These are phyloP conservation scores for chimpanzee (Pan troglodytes) DNA, from an alignment of 2,113 vertebrate species.

Conservation along the genomic window DNA sequence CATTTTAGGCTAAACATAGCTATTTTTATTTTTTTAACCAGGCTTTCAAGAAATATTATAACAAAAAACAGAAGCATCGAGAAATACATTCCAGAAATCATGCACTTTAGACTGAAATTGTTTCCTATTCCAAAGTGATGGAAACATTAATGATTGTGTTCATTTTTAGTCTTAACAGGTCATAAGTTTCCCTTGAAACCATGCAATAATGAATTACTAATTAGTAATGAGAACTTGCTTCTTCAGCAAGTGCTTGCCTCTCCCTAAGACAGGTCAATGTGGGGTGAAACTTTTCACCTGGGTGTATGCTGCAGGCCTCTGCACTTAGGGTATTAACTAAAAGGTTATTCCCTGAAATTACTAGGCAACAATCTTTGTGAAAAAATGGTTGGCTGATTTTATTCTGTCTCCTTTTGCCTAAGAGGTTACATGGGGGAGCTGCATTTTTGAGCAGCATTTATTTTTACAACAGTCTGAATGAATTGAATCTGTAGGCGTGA, in stretches of 20 bases:
- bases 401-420: neutral
- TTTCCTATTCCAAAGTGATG: slow-evolving; percentile 42
- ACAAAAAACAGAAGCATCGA: neutral
- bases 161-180: slow-evolving; percentile 31
- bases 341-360: slow-evolving; percentile 35
- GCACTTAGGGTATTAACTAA: neutral
- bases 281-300: slow-evolving; percentile 11
- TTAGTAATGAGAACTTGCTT: slow-evolving; percentile 66
- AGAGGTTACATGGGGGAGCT: neutral
- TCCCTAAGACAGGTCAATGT: slow-evolving; percentile 27
- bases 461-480: neutral
- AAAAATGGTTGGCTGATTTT: slow-evolving; percentile 38
- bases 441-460: neutral
- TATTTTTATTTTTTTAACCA: neutral
- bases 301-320: neutral
- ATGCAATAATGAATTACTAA: slow-evolving; percentile 65
- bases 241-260: slow-evolving; percentile 62
- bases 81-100: slow-evolving; percentile 8
- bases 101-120: slow-evolving; percentile 11
- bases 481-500: neutral
- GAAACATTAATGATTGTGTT: slow-evolving; percentile 51
- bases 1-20: neutral
- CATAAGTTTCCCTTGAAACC: slow-evolving; percentile 37
- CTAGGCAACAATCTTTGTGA: neutral
- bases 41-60: neutral